phyloP scores from a whole-genome alignment of 1,140 invertebrate genomes.

The Bombus turneri region DNA sequence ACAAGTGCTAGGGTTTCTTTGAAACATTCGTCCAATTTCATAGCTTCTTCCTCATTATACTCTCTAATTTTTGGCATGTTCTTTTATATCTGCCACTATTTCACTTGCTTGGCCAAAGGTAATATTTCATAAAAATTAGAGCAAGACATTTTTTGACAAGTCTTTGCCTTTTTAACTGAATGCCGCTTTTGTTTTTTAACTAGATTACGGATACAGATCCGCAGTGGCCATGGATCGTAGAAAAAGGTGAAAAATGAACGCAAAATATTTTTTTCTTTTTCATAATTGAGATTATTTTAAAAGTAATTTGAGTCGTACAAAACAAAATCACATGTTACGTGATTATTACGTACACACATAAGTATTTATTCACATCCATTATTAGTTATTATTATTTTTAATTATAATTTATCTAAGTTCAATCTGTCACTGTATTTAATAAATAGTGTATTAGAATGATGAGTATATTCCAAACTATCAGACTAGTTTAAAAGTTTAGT shows the following conservation, averaged over 20 bases:
- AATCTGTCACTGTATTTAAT: slow-evolving; percentile 6
- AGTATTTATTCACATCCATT: slow-evolving; percentile 17
- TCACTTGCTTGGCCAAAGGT: background rate
- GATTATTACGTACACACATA: background rate
- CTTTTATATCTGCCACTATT: background rate
- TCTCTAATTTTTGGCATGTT: slow-evolving; percentile 59
- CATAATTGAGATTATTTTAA: slow-evolving; percentile 3
- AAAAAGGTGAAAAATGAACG: background rate
- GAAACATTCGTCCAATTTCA: slow-evolving; percentile 76
- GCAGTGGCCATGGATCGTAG: background rate
- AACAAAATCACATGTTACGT: slow-evolving; percentile 9
- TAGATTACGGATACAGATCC: background rate
- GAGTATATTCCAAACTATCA: background rate
- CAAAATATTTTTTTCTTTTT: background rate
- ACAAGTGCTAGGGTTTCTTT: slow-evolving; percentile 72
- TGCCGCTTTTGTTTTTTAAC: slow-evolving; percentile 8
- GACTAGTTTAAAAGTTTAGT: slow-evolving; percentile 20
- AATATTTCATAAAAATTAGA: background rate
- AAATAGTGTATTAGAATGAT: slow-evolving; percentile 25
- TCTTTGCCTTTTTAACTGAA: background rate
- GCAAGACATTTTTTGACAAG: slow-evolving; percentile 15
- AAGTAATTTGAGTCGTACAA: slow-evolving; percentile 15
- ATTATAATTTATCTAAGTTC: slow-evolving; percentile 20
- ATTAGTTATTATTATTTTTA: slow-evolving; percentile 29
- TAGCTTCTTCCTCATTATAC: slow-evolving; percentile 65